These are phyloP conservation scores for Automeris io DNA, from an alignment of 2,888 invertebrate species.

Conservation along the genomic window DNA sequence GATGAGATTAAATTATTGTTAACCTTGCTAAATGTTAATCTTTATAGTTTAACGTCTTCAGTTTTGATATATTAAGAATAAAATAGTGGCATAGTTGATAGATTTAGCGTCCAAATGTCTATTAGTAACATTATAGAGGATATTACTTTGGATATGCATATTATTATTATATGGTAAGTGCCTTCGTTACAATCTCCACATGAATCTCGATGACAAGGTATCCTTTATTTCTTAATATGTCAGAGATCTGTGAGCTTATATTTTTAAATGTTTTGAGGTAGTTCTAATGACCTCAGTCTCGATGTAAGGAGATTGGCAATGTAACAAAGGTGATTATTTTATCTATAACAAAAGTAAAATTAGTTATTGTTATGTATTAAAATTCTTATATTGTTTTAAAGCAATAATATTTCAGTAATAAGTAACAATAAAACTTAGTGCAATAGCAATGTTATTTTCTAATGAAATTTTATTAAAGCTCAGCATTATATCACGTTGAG, in stretches of 20 bases:
- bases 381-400: slow-evolving; percentile 41
- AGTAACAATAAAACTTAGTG: slow-evolving; percentile 48
- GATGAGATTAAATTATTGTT: slow-evolving; percentile 77
- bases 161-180: slow-evolving; percentile 39
- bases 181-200: slow-evolving; percentile 58
- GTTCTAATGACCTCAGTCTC: not conserved
- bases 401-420: slow-evolving; percentile 58
- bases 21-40: slow-evolving; percentile 72
- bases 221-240: slow-evolving; percentile 24
- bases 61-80: not conserved
- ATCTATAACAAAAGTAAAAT: slow-evolving; percentile 10
- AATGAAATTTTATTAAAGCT: slow-evolving; percentile 58
- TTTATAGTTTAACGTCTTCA: slow-evolving; percentile 28
- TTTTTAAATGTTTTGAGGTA: not conserved
- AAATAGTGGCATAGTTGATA: slow-evolving; percentile 22
- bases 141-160: slow-evolving; percentile 36
- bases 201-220: slow-evolving; percentile 57
- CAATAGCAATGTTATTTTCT: slow-evolving; percentile 70
- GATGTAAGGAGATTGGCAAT: slow-evolving; percentile 6
- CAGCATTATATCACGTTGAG: slow-evolving; percentile 33
- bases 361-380: slow-evolving; percentile 31
- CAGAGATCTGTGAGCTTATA: slow-evolving; percentile 24
- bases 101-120: slow-evolving; percentile 37
- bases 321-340: slow-evolving; percentile 28
- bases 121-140: slow-evolving; percentile 26